Evolutionary conservation across 37 sponge, comb jelly and placozoan genomes (phyloP).

Genomic region (Ianthella basta): DNA sequence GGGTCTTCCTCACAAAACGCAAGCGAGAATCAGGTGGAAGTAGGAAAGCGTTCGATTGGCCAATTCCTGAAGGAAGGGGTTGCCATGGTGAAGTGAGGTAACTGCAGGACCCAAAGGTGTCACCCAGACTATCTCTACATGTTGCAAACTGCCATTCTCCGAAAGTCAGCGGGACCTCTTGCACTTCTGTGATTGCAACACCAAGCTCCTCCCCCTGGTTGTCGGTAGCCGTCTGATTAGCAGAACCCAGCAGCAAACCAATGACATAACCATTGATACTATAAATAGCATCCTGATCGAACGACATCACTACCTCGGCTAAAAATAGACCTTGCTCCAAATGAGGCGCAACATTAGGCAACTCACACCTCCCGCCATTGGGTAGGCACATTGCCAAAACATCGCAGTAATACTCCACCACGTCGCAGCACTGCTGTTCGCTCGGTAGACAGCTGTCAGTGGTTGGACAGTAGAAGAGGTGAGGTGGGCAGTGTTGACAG

Average conservation of each 20-base stretch:
- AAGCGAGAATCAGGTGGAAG: slow-evolving; percentile 68
- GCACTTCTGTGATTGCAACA: slow-evolving; percentile 54
- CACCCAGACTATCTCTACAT: slow-evolving; percentile 28
- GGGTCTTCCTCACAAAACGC: slow-evolving; percentile 60
- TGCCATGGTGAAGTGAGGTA: slow-evolving; percentile 34
- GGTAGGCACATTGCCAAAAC: slow-evolving; percentile 53
- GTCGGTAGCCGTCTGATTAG: slow-evolving; percentile 53
- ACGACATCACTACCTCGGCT: slow-evolving; percentile 34
- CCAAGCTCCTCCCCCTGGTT: slow-evolving; percentile 72
- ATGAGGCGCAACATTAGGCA: slow-evolving; percentile 75
- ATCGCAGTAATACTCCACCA: slow-evolving; percentile 45
- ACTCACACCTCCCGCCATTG: slow-evolving; percentile 34
- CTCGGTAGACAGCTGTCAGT: slow-evolving; percentile 53
- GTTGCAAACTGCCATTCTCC: slow-evolving; percentile 85
- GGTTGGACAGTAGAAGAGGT: slow-evolving; percentile 37
- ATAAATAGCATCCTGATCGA: slow-evolving; percentile 8
- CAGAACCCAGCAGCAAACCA: slow-evolving; percentile 55
- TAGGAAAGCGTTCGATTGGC: slow-evolving; percentile 59
- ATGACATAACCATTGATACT: slow-evolving; percentile 57
- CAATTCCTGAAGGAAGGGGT: slow-evolving; percentile 11
- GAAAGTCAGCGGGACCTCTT: neutral
- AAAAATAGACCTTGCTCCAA: slow-evolving; percentile 33
- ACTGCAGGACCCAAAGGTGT: slow-evolving; percentile 34
- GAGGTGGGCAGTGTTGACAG: slow-evolving; percentile 70
- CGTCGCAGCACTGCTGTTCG: slow-evolving; percentile 45